Evolutionary conservation across 2,113 vertebrate species (phyloP).

Genomic region (Ceyx melanurus): DNA sequence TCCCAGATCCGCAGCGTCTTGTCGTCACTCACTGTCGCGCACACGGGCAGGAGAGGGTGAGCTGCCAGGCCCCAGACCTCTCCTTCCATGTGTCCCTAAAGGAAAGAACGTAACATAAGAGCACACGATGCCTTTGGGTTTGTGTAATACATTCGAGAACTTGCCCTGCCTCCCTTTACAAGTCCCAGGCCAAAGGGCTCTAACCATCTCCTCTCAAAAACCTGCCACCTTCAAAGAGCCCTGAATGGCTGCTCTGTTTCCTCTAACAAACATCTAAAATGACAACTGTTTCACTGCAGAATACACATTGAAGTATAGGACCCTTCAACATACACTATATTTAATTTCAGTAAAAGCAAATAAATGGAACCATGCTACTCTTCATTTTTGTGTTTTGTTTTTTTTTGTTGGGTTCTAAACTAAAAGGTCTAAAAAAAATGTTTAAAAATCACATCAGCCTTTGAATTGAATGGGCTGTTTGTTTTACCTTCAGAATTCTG

Average conservation of each 20-base stretch:
- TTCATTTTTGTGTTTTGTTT: background rate
- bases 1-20: conserved; percentile 97
- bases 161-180: background rate
- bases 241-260: background rate
- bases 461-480: background rate
- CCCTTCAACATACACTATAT: background rate
- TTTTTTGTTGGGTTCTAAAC: background rate
- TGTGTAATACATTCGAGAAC: background rate
- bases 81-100: conserved; percentile 95
- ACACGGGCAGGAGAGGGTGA: conserved; percentile 92
- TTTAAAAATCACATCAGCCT: background rate
- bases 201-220: background rate
- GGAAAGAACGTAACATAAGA: background rate
- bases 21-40: conserved; percentile 95
- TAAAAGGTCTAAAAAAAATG: background rate
- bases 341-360: background rate
- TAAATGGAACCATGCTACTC: background rate
- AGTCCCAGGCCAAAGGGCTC: background rate
- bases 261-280: background rate
- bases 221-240: background rate
- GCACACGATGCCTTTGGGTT: background rate
- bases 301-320: background rate
- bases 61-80: conserved; percentile 96
- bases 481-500: background rate
- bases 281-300: background rate